Percentiles rank a stretch among this genome's conserved stretches.
phyloP scores from a whole-genome alignment of 53 echinoderm and acorn worm genomes.

The Temnopleurus reevesii region DNA sequence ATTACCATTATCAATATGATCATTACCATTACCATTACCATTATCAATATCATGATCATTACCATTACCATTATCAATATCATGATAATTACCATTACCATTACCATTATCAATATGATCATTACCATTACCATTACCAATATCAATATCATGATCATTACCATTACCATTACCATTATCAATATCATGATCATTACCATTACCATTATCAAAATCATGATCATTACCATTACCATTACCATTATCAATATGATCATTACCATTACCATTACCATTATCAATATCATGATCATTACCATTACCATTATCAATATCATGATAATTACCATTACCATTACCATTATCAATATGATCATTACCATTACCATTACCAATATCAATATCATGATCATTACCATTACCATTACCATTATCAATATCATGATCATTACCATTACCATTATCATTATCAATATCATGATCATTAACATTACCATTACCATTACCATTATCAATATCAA shows the following conservation, averaged over 20 bases:
- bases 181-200: not conserved
- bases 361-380: not conserved
- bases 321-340: not conserved
- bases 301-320: not conserved
- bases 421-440: not conserved
- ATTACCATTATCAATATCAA: not conserved
- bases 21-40: not conserved
- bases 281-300: not conserved
- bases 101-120: not conserved
- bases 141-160: not conserved
- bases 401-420: not conserved
- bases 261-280: not conserved
- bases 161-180: not conserved
- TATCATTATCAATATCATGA: not conserved
- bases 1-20: not conserved
- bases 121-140: not conserved
- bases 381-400: not conserved
- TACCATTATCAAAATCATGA: not conserved
- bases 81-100: not conserved
- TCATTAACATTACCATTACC: not conserved
- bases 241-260: not conserved
- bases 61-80: not conserved
- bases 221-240: not conserved
- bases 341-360: not conserved
- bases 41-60: not conserved